These are phyloP conservation scores for Cyclopterus lumpus DNA, from an alignment of 2,797 vertebrate genomes.

Conservation along the genomic window DNA sequence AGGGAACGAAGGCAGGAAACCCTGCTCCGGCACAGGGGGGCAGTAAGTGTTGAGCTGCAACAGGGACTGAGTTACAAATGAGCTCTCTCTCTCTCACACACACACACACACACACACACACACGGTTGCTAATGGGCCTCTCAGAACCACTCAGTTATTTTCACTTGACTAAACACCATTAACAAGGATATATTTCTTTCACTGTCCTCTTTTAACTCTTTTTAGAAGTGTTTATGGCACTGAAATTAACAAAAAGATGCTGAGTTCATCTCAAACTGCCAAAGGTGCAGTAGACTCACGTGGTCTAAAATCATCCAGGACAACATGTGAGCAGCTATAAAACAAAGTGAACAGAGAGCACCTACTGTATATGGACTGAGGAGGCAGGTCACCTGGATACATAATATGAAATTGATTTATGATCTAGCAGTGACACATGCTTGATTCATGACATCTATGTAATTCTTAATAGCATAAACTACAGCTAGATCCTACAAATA, in stretches of 20 bases:
- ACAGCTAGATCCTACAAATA: not conserved
- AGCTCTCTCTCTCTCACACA: conserved; percentile 24
- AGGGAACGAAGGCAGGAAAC: conserved; percentile 68
- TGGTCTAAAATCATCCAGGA: conserved; percentile 11
- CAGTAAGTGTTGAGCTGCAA: conserved; percentile 66
- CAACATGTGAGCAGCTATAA: conserved; percentile 15
- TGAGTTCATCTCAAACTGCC: conserved; percentile 9
- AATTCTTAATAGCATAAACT: not conserved
- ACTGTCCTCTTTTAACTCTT: conserved; percentile 9
- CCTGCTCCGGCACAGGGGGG: conserved; percentile 70
- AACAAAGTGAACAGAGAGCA: conserved; percentile 7
- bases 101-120: conserved; percentile 38
- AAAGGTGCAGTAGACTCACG: not conserved
- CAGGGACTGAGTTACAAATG: conserved; percentile 80
- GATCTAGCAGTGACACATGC: not conserved
- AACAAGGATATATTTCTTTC: conserved; percentile 41
- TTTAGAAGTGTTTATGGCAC: not conserved
- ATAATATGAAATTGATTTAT: not conserved
- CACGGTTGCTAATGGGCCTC: conserved; percentile 77
- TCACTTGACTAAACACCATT: conserved; percentile 58
- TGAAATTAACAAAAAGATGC: not conserved
- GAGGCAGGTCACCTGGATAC: not conserved
- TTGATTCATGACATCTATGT: not conserved
- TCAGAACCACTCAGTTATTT: conserved; percentile 64
- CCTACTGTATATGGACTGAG: not conserved